A percentile compares a stretch with the other conserved stretches of the same genome.
These are phyloP conservation scores for Nesoenas mayeri DNA, from an alignment of 2,113 vertebrate genomes.

Conservation along the genomic window DNA sequence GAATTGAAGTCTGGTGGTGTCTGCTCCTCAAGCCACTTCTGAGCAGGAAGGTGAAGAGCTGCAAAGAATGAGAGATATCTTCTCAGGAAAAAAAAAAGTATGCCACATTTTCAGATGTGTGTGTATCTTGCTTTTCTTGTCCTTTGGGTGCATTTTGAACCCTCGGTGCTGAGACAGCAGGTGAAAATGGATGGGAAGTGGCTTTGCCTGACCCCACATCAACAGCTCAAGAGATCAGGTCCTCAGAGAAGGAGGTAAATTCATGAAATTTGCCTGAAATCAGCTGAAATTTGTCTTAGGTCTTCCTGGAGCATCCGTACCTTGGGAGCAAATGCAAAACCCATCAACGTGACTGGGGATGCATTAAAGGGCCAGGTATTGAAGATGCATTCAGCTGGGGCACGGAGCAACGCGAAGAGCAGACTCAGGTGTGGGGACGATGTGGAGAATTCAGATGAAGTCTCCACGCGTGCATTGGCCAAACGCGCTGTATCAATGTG, in stretches of 20 bases:
- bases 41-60: not conserved
- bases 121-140: not conserved
- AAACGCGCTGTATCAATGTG: accelerated
- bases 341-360: not conserved
- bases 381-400: not conserved
- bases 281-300: not conserved
- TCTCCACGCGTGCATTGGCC: accelerated
- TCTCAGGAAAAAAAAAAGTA: not conserved
- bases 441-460: not conserved
- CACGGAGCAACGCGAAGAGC: not conserved
- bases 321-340: not conserved
- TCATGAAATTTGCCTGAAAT: not conserved
- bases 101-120: not conserved
- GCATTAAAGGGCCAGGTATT: too few relatives aligned
- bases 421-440: accelerated
- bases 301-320: not conserved
- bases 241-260: not conserved
- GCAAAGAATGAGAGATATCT: not conserved
- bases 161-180: not conserved
- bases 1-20: not conserved
- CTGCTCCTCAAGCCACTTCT: not conserved
- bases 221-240: not conserved
- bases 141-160: not conserved
- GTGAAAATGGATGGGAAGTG: not conserved
- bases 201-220: not conserved